phyloP scores from a whole-genome alignment of 2,888 invertebrate genomes.

The Eucera pruinosa region DNA sequence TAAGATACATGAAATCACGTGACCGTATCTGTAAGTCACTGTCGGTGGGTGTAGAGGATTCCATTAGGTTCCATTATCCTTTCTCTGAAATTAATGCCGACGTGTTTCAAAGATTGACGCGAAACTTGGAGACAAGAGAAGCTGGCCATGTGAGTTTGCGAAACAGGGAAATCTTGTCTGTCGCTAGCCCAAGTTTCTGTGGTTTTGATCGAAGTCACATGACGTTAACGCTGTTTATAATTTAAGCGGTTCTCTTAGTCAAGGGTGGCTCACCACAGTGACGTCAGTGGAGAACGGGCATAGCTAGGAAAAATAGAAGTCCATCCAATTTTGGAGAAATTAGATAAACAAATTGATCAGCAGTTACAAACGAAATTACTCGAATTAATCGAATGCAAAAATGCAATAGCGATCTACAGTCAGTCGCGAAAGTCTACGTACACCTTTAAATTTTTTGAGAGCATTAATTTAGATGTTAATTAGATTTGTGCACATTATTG shows the following conservation, averaged over 20 bases:
- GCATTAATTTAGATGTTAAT: no score
- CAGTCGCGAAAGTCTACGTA: no score
- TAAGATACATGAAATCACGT: no score
- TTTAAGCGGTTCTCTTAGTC: constrained; percentile 75
- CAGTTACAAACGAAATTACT: no score
- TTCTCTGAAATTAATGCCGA: constrained; percentile 30
- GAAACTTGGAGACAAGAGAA: constrained; percentile 40
- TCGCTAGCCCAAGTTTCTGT: constrained; percentile 57
- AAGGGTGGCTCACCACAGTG: constrained; percentile 57
- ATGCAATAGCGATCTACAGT: no score
- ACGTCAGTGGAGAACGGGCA: constrained; percentile 43
- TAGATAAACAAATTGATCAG: no score
- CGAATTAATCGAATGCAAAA: no score
- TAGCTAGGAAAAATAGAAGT: constrained; percentile 9
- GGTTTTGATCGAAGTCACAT: constrained; percentile 71
- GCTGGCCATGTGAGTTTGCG: constrained; percentile 21
- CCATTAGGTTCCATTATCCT: constrained; percentile 19
- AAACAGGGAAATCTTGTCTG: constrained; percentile 27
- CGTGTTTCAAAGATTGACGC: constrained; percentile 34
- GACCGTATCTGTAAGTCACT: no score
- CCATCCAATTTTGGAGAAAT: no score
- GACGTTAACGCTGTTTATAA: constrained; percentile 80
- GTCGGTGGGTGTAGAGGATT: no score
- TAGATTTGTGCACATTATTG: no score
- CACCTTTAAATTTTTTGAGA: no score